phyloP scores from a whole-genome alignment of 2,113 vertebrate genomes.

The Dunckerocampus dactyliophorus region DNA sequence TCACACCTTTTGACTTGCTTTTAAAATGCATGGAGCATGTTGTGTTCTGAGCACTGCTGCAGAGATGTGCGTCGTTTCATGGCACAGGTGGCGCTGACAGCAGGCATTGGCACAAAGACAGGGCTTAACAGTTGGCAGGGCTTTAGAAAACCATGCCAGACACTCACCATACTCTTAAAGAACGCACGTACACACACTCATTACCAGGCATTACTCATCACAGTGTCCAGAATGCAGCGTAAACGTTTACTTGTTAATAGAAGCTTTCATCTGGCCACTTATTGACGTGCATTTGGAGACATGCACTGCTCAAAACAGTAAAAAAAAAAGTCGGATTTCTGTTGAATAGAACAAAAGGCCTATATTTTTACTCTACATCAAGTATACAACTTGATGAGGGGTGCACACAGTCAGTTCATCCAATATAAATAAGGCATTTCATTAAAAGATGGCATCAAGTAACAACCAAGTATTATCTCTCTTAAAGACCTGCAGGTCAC shows the following conservation, averaged over 20 bases:
- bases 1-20: not conserved
- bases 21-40: constrained; percentile 13
- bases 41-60: constrained; percentile 39
- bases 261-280: not conserved
- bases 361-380: not conserved
- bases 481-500: too few species aligned
- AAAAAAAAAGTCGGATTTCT: constrained; percentile 7
- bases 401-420: too few species aligned
- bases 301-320: not conserved
- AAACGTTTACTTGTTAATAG: constrained; percentile 9
- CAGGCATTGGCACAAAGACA: constrained; percentile 48
- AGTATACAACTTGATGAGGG: too few species aligned
- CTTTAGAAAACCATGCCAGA: constrained; percentile 39
- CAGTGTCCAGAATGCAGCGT: constrained; percentile 9
- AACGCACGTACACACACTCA: constrained; percentile 20
- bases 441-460: too few species aligned
- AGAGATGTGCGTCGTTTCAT: constrained; percentile 32
- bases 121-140: constrained; percentile 53
- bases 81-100: constrained; percentile 55
- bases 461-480: too few species aligned
- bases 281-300: constrained; percentile 6
- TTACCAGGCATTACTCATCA: constrained; percentile 6
- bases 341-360: not conserved
- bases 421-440: too few species aligned
- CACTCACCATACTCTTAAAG: constrained; percentile 30